Evolutionary conservation across 92 coral and sea anemone species (phyloP).

Genomic region (Parazoanthus darwini): DNA sequence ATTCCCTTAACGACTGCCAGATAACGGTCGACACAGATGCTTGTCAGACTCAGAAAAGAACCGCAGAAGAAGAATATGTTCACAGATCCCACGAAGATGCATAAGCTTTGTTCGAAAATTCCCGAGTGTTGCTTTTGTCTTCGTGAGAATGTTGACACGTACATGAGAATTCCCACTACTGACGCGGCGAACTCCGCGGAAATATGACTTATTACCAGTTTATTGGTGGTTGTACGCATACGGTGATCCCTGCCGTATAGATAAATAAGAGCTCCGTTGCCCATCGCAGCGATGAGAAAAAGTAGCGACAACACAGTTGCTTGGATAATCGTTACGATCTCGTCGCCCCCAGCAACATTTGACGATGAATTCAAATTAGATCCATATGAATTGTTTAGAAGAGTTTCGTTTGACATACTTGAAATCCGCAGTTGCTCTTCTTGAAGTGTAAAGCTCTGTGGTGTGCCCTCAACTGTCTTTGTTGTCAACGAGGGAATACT

Average conservation of each 20-base stretch:
- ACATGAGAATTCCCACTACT: slow-evolving; percentile 69
- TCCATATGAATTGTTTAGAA: slow-evolving; percentile 4
- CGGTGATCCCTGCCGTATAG: slow-evolving; percentile 70
- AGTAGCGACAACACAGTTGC: slow-evolving; percentile 53
- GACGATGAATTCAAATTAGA: neutral
- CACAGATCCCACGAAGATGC: slow-evolving; percentile 65
- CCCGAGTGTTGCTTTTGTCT: slow-evolving; percentile 29
- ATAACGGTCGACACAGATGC: slow-evolving; percentile 76
- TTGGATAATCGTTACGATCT: slow-evolving; percentile 24
- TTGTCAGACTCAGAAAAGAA: slow-evolving; percentile 67
- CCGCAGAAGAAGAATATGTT: slow-evolving; percentile 69
- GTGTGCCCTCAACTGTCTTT: neutral
- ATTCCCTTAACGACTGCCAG: slow-evolving; percentile 77
- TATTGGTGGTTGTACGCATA: slow-evolving; percentile 75
- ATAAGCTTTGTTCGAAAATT: slow-evolving; percentile 45
- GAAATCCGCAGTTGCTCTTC: neutral
- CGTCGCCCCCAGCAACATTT: neutral
- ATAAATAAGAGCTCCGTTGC: slow-evolving; percentile 67
- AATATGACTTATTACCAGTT: slow-evolving; percentile 73
- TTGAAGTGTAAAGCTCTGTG: neutral
- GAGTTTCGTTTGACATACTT: neutral
- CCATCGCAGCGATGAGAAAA: slow-evolving; percentile 55
- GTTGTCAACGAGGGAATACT: no score
- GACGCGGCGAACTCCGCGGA: slow-evolving; percentile 69
- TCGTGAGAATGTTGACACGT: slow-evolving; percentile 60